These are phyloP conservation scores for Mimachlamys varia DNA, from an alignment of 2,888 invertebrate species.

Conservation along the genomic window DNA sequence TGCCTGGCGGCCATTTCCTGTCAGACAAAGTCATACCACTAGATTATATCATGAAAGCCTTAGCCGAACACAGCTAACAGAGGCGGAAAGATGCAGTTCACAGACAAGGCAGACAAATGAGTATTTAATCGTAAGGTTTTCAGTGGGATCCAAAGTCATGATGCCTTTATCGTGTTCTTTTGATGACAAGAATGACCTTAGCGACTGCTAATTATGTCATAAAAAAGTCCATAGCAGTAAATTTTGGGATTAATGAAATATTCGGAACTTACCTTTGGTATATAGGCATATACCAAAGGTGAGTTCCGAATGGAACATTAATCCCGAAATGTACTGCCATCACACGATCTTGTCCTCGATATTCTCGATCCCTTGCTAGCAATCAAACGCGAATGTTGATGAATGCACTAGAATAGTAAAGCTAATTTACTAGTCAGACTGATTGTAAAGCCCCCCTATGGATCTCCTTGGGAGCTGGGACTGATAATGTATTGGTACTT, in stretches of 20 bases:
- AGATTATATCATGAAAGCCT: neutral
- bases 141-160: neutral
- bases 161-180: neutral
- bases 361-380: neutral
- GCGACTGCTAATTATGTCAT: neutral
- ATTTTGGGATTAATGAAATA: no score
- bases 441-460: no score
- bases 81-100: neutral
- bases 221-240: neutral
- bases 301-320: neutral
- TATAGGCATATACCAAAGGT: neutral
- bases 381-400: neutral
- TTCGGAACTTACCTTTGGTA: no score
- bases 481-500: no score
- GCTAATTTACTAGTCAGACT: no score
- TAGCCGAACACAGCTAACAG: neutral
- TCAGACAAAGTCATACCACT: neutral
- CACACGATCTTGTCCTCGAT: neutral
- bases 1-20: neutral
- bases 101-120: neutral
- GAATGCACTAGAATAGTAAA: no score
- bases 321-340: neutral
- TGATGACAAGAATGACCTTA: neutral
- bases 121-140: neutral
- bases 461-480: no score